Conservation (phyloP, 2,113 vertebrate species). For the Eupsittula cactorum region DNA sequence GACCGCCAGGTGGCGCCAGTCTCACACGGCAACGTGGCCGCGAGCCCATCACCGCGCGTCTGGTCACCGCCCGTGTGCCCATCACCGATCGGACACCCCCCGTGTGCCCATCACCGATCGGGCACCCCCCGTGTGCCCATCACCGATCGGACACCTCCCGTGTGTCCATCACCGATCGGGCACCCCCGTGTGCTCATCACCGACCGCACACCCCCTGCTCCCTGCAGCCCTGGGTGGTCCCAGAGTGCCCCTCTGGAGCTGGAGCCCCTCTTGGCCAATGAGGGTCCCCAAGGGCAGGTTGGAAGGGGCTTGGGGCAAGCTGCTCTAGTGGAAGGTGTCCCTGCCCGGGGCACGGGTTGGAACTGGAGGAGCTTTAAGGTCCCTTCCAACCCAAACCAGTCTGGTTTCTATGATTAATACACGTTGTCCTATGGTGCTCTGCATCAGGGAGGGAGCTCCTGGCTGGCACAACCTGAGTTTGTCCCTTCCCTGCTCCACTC, state of each 20-base stretch:
- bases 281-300: not conserved
- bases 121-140: too few relatives aligned
- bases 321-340: not conserved
- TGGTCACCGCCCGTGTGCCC: too few relatives aligned
- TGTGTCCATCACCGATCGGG: not conserved
- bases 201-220: not conserved
- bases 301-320: not conserved
- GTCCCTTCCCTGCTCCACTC: not conserved
- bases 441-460: not conserved
- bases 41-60: not conserved
- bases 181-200: not conserved
- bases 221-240: not conserved
- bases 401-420: not conserved
- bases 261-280: not conserved
- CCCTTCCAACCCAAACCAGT: not conserved
- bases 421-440: not conserved
- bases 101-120: too few relatives aligned
- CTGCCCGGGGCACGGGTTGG: not conserved
- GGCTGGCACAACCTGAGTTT: not conserved
- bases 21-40: not conserved
- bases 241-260: not conserved
- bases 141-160: too few relatives aligned
- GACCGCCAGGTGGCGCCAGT: conserved; percentile 38
- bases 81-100: too few relatives aligned
- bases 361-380: not conserved